phyloP scores from a whole-genome alignment of 2,797 vertebrate species.

The Gobionotothen gibberifrons region DNA sequence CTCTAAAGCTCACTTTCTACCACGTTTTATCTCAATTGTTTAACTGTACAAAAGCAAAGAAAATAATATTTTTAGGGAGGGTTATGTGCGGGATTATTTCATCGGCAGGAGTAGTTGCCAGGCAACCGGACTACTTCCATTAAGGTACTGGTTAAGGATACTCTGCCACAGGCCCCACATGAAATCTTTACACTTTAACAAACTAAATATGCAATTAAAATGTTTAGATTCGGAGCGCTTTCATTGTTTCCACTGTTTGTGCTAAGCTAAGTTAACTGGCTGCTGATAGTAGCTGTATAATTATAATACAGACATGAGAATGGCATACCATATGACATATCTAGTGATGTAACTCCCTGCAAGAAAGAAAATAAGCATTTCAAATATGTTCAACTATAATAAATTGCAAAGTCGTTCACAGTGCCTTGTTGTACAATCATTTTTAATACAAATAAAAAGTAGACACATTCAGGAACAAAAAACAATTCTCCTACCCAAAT shows the following conservation, averaged over 20 bases:
- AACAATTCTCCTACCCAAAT: not conserved
- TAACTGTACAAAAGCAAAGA: too few relatives aligned
- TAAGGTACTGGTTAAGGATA: not conserved
- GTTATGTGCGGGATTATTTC: conserved; percentile 1
- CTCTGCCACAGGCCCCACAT: not conserved
- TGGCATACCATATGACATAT: not conserved
- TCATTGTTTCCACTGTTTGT: not conserved
- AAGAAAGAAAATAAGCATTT: not conserved
- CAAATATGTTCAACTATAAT: too few relatives aligned
- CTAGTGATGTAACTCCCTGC: not conserved
- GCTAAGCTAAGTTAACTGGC: not conserved
- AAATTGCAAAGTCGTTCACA: not conserved
- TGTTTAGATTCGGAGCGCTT: not conserved
- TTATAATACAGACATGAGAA: not conserved
- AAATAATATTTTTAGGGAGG: not conserved
- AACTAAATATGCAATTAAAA: not conserved
- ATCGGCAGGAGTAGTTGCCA: conserved; percentile 5
- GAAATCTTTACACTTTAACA: not conserved
- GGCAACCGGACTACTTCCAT: not conserved
- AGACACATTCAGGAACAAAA: not conserved
- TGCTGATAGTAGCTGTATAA: not conserved
- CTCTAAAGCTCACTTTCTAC: not conserved
- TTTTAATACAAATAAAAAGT: not conserved
- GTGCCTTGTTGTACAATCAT: not conserved
- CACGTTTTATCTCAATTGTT: not conserved